These are phyloP conservation scores for Podarcis lilfordi DNA, from an alignment of 2,797 vertebrate species.

Conservation along the genomic window DNA sequence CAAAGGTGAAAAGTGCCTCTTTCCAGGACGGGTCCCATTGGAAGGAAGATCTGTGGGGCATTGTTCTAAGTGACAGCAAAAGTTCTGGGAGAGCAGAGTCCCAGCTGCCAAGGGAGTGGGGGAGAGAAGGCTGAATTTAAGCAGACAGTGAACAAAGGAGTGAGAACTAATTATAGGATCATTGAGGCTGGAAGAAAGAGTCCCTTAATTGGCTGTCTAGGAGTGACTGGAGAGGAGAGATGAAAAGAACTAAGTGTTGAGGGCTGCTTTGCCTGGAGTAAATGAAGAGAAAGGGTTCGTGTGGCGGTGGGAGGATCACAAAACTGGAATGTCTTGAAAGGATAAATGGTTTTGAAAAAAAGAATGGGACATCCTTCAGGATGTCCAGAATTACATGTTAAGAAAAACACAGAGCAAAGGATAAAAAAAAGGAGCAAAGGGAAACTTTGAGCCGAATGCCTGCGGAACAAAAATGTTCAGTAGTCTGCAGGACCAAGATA, in stretches of 20 bases:
- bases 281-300: neutral
- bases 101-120: neutral
- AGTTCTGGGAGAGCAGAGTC: neutral
- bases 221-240: neutral
- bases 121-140: constrained; percentile 2
- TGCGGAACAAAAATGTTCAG: neutral
- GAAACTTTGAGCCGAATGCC: neutral
- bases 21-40: neutral
- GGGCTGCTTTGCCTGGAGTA: neutral
- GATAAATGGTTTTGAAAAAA: neutral
- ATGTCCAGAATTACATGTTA: neutral
- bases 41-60: neutral
- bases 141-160: constrained; percentile 10
- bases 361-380: neutral
- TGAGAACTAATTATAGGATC: neutral
- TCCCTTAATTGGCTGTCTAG: neutral
- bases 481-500: neutral
- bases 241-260: neutral
- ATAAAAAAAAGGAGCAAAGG: neutral
- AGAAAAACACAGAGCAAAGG: neutral
- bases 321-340: neutral
- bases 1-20: neutral
- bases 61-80: neutral
- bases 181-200: neutral
- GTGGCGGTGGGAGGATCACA: neutral